Base-by-base conservation (phyloP, 2,797 vertebrate genomes). In the Nyctibius grandis region DNA sequence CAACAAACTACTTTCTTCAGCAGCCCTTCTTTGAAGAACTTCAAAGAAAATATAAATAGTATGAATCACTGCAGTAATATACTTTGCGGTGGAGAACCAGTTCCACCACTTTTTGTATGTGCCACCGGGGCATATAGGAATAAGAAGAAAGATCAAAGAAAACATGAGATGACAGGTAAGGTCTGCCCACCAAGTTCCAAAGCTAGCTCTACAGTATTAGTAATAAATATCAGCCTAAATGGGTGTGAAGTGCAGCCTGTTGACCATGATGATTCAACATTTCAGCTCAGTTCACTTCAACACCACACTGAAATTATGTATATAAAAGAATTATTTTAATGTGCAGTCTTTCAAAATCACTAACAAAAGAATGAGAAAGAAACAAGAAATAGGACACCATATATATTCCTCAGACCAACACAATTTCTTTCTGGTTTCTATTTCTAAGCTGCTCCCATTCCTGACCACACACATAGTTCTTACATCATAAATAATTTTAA, bases 241-340 rank as follows among this genome's bases (percentile, higher is more conserved):
- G 26, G 28, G 26, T 84, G 14, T 77, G 75, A 96, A 94, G 53
- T 76, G 89, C 88, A 85, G 56, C 63, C 79, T 83, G 48, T 61
- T 93, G 88, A 83, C 31, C 53, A 56, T 53, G 85, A 76, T 89
- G 60, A 91, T 63, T 91, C 36, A 77, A 57, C 23, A 68, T 74
- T 88, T 79, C 92, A 93, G 42, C 28, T 78, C 51, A 63, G 29
- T 53, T 88, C 25, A 23, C 31, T 92, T 97, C 80, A 96, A 95
- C 29, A 73, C 6, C 36, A 51, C 23, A 31, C 23, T 63, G 40
- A 56, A 83, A 78, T 45, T 75, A 77, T 15, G 13, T 15, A 47
- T 34, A 47, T 45, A 57, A 34, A 67, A 76, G 2, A 67, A 34
- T 31, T 59, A 76, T 73, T 85, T 88, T 54, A 77, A 59, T 19